Evolutionary conservation across 2,797 vertebrate genomes (phyloP), one percentile per base, ranked within the genome.

Genomic region (Schizothorax lantsangensis): DNA sequence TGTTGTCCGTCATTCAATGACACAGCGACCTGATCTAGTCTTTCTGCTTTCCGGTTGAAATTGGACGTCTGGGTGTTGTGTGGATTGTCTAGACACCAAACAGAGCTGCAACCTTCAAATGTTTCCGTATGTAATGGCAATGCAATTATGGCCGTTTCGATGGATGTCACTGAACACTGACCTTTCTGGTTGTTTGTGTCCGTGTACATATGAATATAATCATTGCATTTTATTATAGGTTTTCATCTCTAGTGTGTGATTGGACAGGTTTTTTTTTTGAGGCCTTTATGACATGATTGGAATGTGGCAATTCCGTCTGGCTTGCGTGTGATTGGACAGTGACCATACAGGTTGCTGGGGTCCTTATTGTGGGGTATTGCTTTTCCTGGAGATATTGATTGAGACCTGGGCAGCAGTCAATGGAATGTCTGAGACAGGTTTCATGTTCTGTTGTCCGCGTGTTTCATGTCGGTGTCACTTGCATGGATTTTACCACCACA

Each of bases 371-470:
- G 90, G 92, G 86, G 81, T 88, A 90, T 91, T 91, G 72, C 75
- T 92, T 92, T 90, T 91, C 86, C 85, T 79, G 88, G 43, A 86
- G 66, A 79, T 94, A 95, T 95, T 84, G 94, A 95, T 94, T 91
- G 85, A 77, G 69, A 91, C 81, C 90, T 87, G 90, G 90, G 75
- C 66, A 81, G 89, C 92, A 93, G 94, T 95, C 93, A 94, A 91
- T 94, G 94, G 92, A 93, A 91, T 40, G 83, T 93, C 93, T 94
- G 92, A 91, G 91, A 84, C 91, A 90, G 93, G 93, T 92, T 92
- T 89, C 88, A 90, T 91, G 91, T 94, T 92, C 84, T 91, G 89
- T 86, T 86, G 87, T 85, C 45, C 72, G 79, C 72, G 85, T 71
- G 64, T 92, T 90, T 90, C 89, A 54, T 64, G 43, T 88, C 84